A percentile compares a stretch with the other conserved stretches of the same genome.
Conservation (phyloP, 2,113 vertebrate genomes). For the Prunella himalayana region DNA sequence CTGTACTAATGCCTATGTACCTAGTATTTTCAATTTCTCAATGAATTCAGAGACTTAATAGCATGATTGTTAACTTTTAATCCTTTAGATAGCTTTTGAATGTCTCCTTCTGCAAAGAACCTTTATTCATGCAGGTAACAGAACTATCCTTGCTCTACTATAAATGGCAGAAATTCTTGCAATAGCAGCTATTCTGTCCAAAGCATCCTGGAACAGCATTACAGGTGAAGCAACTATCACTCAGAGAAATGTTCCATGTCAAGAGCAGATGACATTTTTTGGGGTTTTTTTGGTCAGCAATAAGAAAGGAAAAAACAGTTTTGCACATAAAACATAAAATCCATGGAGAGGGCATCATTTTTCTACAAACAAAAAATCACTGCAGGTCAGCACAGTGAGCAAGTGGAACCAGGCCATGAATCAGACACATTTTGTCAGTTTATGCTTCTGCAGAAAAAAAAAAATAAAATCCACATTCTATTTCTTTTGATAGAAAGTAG, state of each 20-base stretch:
- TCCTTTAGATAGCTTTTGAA: neutral
- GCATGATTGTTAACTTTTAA: neutral
- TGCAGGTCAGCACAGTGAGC: neutral
- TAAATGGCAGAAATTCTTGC: neutral
- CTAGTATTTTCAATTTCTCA: neutral
- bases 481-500: neutral
- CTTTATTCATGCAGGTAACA: neutral
- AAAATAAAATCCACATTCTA: accelerated
- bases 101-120: neutral
- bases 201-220: neutral
- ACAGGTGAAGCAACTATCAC: neutral
- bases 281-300: neutral
- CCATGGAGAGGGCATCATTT: neutral
- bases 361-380: neutral
- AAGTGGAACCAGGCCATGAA: neutral
- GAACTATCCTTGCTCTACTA: neutral
- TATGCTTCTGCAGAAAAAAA: neutral
- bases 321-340: neutral
- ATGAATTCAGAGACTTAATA: neutral
- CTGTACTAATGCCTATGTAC: neutral
- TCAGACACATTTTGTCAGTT: neutral
- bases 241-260: neutral
- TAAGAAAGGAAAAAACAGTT: neutral
- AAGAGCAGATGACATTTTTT: neutral
- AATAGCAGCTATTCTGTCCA: neutral